Percentiles rank a stretch among this genome's conserved stretches.
Conservation (phyloP, 2,113 vertebrate species). For the Rhea pennata region DNA sequence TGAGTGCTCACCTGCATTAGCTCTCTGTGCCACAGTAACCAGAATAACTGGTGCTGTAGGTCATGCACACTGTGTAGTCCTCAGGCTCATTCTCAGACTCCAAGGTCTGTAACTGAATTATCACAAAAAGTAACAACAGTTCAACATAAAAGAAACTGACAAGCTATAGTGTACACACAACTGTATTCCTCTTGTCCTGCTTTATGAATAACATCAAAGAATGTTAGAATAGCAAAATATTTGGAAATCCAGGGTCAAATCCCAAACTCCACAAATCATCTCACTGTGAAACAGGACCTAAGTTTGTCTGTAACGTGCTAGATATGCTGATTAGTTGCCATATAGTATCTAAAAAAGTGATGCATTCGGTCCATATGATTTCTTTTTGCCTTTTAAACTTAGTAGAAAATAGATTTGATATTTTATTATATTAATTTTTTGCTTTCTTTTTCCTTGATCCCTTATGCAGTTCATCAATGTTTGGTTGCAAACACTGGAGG, state of each 20-base stretch:
- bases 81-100: neutral
- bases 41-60: neutral
- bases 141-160: neutral
- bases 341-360: no score
- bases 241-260: neutral
- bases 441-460: neutral
- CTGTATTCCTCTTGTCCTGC: neutral
- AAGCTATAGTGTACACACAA: neutral
- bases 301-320: no score
- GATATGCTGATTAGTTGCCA: no score
- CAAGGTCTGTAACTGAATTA: neutral
- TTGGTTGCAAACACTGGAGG: neutral
- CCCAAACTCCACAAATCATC: no score
- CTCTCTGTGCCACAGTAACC: neutral
- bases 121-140: neutral
- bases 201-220: neutral
- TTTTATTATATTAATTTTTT: neutral
- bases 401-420: neutral
- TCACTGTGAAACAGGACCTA: no score
- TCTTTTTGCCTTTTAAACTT: no score
- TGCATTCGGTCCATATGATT: no score
- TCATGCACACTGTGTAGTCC: neutral
- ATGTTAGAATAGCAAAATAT: neutral
- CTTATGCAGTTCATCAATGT: neutral
- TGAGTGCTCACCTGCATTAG: neutral